Percentiles rank a stretch among this genome's conserved stretches.
phyloP scores from a whole-genome alignment of 2,797 vertebrate species.

The Pseudomugil gertrudae region DNA sequence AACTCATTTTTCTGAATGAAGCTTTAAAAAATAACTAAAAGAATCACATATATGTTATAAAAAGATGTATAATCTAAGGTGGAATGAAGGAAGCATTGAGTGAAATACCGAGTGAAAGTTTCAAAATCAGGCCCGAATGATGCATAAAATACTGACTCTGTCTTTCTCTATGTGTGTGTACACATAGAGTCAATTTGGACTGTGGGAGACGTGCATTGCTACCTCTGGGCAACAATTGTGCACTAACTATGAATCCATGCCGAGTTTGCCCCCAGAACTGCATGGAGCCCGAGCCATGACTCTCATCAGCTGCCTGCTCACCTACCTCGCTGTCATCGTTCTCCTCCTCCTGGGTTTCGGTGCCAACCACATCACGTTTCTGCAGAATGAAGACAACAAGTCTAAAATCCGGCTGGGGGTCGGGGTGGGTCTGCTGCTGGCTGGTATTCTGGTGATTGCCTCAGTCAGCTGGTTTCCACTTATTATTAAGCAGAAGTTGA shows the following conservation, averaged over 20 bases:
- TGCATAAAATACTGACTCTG: neutral
- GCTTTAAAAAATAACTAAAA: too few relatives aligned
- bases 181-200: slow-evolving; percentile 72
- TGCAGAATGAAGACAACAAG: slow-evolving; percentile 77
- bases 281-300: slow-evolving; percentile 81
- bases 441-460: slow-evolving; percentile 78
- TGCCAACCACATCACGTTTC: slow-evolving; percentile 80
- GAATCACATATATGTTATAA: too few relatives aligned
- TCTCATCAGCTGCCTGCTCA: slow-evolving; percentile 77
- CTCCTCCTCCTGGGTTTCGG: slow-evolving; percentile 65
- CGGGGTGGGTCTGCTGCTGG: slow-evolving; percentile 72
- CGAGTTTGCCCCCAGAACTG: too few relatives aligned
- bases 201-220: slow-evolving; percentile 69
- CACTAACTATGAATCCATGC: too few relatives aligned
- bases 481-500: slow-evolving; percentile 38
- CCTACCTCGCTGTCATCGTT: slow-evolving; percentile 69
- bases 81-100: too few relatives aligned
- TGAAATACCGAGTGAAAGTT: neutral
- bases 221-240: too few relatives aligned
- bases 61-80: too few relatives aligned
- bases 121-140: too few relatives aligned
- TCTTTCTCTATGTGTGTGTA: slow-evolving; percentile 11
- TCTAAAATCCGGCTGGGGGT: slow-evolving; percentile 77
- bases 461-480: slow-evolving; percentile 82
- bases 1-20: too few relatives aligned